A percentile compares a stretch with the other conserved stretches of the same genome.
Evolutionary conservation across 2,113 vertebrate species (phyloP).

Genomic region (Platanista minor): DNA sequence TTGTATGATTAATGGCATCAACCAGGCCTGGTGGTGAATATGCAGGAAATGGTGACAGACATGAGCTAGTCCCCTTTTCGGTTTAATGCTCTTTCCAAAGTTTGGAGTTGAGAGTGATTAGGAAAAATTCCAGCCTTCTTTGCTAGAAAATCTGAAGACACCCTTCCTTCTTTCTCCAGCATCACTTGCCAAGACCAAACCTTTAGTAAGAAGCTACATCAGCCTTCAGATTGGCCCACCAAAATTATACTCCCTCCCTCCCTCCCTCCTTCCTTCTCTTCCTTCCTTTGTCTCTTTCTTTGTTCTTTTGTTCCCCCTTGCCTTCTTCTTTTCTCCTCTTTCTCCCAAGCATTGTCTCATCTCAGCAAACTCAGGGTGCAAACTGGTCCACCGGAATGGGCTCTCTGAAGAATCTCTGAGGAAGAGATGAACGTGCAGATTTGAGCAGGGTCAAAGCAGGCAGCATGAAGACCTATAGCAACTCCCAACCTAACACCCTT

Average conservation of each 20-base stretch:
- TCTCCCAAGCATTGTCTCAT: neutral
- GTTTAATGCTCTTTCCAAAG: neutral
- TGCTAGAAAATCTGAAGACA: neutral
- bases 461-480: neutral
- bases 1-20: slow-evolving; percentile 59
- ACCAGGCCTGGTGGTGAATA: slow-evolving; percentile 1
- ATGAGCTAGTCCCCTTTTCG: neutral
- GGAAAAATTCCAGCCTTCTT: neutral
- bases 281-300: neutral
- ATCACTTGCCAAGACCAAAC: neutral
- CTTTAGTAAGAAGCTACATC: neutral
- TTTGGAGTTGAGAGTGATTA: neutral
- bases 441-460: neutral
- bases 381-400: neutral
- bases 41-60: neutral
- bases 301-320: neutral
- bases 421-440: neutral
- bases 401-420: neutral
- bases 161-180: neutral
- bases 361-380: neutral
- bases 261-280: neutral
- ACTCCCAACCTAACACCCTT: neutral
- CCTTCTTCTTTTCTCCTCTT: neutral
- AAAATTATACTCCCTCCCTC: neutral
- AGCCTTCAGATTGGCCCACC: too few species aligned